Evolutionary conservation across 2,113 vertebrate species (phyloP).

Genomic region (Camelus bactrianus): DNA sequence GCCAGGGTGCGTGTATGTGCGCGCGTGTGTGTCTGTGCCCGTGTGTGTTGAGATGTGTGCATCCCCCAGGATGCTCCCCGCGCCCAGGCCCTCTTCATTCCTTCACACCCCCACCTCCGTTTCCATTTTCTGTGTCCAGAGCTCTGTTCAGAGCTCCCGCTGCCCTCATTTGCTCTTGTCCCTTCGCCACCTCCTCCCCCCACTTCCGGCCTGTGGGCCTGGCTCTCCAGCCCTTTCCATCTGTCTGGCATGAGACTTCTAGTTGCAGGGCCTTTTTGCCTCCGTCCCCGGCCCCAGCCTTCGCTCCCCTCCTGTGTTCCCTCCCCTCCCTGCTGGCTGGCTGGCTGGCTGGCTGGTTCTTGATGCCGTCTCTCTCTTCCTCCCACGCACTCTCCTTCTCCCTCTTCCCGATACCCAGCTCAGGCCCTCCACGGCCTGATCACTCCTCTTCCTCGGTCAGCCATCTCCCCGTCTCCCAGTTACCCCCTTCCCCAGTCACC

Average conservation of each 20-base stretch:
- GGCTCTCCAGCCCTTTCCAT: slow-evolving; percentile 83
- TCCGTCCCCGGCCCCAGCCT: slow-evolving; percentile 18
- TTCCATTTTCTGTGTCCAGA: background rate
- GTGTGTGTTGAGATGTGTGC: background rate
- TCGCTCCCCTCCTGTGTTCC: background rate
- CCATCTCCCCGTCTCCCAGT: background rate
- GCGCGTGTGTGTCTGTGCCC: background rate
- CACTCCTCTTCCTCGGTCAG: background rate
- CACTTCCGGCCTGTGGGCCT: slow-evolving; percentile 67
- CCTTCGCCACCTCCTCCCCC: slow-evolving; percentile 15
- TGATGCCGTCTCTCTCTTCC: slow-evolving; percentile 79
- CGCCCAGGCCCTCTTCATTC: background rate
- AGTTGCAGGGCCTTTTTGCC: slow-evolving; percentile 48
- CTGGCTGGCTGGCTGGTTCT: slow-evolving; percentile 67
- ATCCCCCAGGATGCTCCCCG: background rate
- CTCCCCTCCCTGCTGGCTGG: slow-evolving; percentile 54
- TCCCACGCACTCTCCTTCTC: slow-evolving; percentile 74
- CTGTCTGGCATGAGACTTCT: slow-evolving; percentile 74
- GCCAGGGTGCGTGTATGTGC: background rate
- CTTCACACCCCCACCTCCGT: slow-evolving; percentile 53
- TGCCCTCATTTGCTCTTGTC: slow-evolving; percentile 65
- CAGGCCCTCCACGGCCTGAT: slow-evolving; percentile 61
- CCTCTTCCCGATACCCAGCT: slow-evolving; percentile 69
- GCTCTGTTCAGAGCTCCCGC: slow-evolving; percentile 52
- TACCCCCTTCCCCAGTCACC: background rate